These are phyloP conservation scores for Callopanchax toddi DNA, from an alignment of 2,113 vertebrate species.

Conservation along the genomic window DNA sequence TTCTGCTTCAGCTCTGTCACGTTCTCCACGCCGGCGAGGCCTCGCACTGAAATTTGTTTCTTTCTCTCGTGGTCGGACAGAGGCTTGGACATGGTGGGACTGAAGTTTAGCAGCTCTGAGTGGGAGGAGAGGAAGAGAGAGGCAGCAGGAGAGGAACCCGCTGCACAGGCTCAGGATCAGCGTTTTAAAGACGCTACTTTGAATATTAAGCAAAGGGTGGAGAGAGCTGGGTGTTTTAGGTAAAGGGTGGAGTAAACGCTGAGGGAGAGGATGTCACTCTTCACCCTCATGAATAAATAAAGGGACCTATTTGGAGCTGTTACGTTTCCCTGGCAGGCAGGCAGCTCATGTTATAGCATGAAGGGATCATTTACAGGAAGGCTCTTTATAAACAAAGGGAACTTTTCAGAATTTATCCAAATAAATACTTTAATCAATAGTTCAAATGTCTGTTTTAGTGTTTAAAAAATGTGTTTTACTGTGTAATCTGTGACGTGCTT, in stretches of 20 bases:
- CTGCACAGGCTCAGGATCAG: slow-evolving; percentile 2
- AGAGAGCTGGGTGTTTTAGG: slow-evolving; percentile 12
- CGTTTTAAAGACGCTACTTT: slow-evolving; percentile 66
- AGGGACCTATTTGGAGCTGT: not conserved
- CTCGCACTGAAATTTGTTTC: slow-evolving; percentile 90
- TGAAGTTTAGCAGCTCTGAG: slow-evolving; percentile 33
- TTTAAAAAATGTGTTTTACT: no score
- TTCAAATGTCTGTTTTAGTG: no score
- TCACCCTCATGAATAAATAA: slow-evolving; percentile 9
- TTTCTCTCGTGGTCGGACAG: slow-evolving; percentile 86
- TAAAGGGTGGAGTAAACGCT: slow-evolving; percentile 25
- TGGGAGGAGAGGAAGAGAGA: slow-evolving; percentile 40
- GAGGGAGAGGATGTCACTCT: slow-evolving; percentile 9
- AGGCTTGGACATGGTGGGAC: slow-evolving; percentile 84
- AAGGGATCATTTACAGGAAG: not conserved
- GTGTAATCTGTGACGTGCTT: no score
- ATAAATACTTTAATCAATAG: no score
- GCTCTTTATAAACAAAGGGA: not conserved
- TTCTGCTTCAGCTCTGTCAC: slow-evolving; percentile 86
- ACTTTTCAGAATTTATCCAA: not conserved
- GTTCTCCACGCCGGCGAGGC: slow-evolving; percentile 90
- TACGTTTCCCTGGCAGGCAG: not conserved
- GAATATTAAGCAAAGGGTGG: slow-evolving; percentile 77
- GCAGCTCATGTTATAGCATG: not conserved
- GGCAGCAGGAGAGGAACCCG: slow-evolving; percentile 51